Evolutionary conservation across 2,888 invertebrate genomes (phyloP).

Genomic region (Philereme transversata): DNA sequence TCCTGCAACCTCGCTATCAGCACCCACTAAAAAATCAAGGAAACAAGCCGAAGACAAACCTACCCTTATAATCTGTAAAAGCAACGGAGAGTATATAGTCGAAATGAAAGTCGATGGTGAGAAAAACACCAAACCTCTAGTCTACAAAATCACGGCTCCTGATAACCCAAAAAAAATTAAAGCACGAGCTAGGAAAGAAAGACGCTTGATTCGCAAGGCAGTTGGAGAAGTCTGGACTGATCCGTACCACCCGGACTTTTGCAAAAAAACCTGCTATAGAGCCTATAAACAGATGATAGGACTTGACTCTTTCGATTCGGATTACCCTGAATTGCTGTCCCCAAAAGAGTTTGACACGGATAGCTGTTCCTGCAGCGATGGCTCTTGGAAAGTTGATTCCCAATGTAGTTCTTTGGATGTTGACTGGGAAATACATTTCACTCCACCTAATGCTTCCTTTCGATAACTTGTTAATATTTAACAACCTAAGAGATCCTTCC

Average conservation of each 20-base stretch:
- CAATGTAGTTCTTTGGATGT: conserved; percentile 63
- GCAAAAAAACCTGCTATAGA: conserved; percentile 58
- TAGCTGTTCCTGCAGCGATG: conserved; percentile 51
- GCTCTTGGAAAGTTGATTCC: conserved; percentile 49
- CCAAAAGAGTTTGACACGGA: conserved; percentile 30
- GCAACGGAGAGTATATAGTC: conserved; percentile 63
- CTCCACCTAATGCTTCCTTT: conserved; percentile 55
- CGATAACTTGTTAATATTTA: not conserved
- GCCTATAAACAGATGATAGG: conserved; percentile 61
- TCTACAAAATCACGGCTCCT: conserved; percentile 61
- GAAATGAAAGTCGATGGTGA: conserved; percentile 60
- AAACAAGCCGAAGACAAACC: conserved; percentile 61
- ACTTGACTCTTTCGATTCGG: conserved; percentile 45
- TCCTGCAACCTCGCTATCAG: conserved; percentile 35
- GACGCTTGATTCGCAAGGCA: conserved; percentile 49
- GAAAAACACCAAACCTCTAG: conserved; percentile 51
- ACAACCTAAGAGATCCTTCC: too few species aligned
- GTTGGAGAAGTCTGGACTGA: conserved; percentile 55
- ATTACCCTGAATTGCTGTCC: conserved; percentile 46
- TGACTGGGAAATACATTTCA: conserved; percentile 74
- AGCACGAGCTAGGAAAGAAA: conserved; percentile 47
- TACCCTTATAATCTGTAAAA: conserved; percentile 60
- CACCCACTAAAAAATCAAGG: conserved; percentile 52
- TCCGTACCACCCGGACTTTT: conserved; percentile 58
- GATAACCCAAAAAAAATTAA: conserved; percentile 55